A percentile compares a stretch with the other conserved stretches of the same genome.
Evolutionary conservation across 2,888 invertebrate genomes (phyloP).

Genomic region (Euphydryas editha): DNA sequence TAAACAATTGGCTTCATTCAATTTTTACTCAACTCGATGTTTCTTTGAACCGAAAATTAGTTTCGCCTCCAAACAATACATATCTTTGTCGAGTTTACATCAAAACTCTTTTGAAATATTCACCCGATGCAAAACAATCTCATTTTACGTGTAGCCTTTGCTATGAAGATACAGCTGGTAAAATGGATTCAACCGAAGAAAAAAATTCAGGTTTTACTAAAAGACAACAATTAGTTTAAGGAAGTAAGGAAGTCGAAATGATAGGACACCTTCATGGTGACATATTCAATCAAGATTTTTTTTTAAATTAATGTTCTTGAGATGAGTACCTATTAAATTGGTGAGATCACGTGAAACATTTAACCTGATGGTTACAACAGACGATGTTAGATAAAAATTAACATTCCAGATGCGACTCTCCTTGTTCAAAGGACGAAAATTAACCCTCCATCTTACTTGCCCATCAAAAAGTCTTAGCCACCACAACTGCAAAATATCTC

Average conservation of each 20-base stretch:
- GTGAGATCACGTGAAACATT: constrained; percentile 29
- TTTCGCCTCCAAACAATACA: constrained; percentile 48
- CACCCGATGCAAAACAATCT: constrained; percentile 43
- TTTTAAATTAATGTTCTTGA: constrained; percentile 44
- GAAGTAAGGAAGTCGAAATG: neutral
- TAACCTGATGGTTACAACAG: constrained; percentile 17
- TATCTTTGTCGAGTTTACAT: constrained; percentile 46
- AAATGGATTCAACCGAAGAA: neutral
- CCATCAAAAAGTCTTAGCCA: constrained; percentile 35
- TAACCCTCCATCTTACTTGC: constrained; percentile 32
- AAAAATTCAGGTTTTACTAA: neutral
- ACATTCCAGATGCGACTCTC: constrained; percentile 28
- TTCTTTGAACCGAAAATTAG: constrained; percentile 49
- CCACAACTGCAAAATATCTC: constrained; percentile 43
- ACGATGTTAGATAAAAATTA: constrained; percentile 27
- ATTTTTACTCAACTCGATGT: constrained; percentile 46
- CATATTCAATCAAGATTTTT: constrained; percentile 36
- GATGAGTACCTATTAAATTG: constrained; percentile 33
- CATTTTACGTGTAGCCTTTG: constrained; percentile 38
- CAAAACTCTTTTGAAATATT: constrained; percentile 47
- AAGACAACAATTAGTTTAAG: neutral
- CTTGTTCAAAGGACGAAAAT: constrained; percentile 22
- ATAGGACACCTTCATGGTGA: too few relatives aligned
- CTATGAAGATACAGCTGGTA: too few relatives aligned
- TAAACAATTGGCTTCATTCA: constrained; percentile 49